phyloP scores from a whole-genome alignment of 2,797 vertebrate genomes.

The Mormyrops attenuatus region DNA sequence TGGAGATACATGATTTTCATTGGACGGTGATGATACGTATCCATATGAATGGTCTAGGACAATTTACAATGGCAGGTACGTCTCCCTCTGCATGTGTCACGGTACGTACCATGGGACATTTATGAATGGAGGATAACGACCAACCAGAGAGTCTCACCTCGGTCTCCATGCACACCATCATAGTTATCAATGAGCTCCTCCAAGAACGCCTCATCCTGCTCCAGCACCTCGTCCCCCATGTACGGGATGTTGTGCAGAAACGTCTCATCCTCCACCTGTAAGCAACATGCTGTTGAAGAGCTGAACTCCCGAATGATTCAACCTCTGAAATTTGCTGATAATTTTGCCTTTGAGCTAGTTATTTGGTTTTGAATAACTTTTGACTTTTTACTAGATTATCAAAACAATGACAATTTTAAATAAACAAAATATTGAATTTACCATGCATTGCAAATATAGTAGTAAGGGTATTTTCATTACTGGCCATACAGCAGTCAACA shows the following conservation, averaged over 20 bases:
- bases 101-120: neutral
- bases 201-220: constrained; percentile 94
- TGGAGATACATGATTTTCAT: neutral
- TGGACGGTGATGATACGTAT: neutral
- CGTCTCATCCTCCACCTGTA: constrained; percentile 92
- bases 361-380: neutral
- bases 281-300: constrained; percentile 23
- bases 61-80: neutral
- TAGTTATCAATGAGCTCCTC: constrained; percentile 98
- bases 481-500: neutral
- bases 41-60: neutral
- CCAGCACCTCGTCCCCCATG: constrained; percentile 94
- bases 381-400: neutral
- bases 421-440: neutral
- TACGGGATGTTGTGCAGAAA: constrained; percentile 97
- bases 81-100: neutral
- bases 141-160: constrained; percentile 54
- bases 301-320: neutral
- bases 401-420: neutral
- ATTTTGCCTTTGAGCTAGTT: neutral
- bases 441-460: neutral
- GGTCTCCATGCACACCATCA: constrained; percentile 85
- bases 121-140: neutral
- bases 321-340: neutral
- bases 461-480: neutral